Percentiles rank a stretch among this genome's conserved stretches.
Evolutionary conservation across 2,797 vertebrate genomes (phyloP).

Genomic region (Amblyraja radiata): DNA sequence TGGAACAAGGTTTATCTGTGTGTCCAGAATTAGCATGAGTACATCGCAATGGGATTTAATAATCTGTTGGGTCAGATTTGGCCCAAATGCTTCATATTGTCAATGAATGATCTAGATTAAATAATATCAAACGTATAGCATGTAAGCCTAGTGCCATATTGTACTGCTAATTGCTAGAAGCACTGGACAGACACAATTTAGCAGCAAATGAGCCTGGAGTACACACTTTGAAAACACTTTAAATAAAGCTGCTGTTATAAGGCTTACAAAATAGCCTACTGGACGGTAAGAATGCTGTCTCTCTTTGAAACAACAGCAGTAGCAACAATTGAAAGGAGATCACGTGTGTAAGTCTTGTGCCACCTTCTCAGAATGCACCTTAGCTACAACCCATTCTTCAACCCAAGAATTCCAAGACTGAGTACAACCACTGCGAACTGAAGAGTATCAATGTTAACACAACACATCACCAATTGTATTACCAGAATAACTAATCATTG

Average conservation of each 20-base stretch:
- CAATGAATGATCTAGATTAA: background rate
- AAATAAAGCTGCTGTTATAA: background rate
- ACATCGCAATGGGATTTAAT: background rate
- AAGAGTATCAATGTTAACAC: background rate
- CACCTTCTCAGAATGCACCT: background rate
- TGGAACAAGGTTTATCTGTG: background rate
- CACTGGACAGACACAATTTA: slow-evolving; percentile 16
- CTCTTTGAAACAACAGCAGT: background rate
- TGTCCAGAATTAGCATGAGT: background rate
- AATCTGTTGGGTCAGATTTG: slow-evolving; percentile 7
- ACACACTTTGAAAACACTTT: slow-evolving; percentile 15
- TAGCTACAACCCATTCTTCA: background rate
- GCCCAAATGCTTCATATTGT: background rate
- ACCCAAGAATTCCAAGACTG: background rate
- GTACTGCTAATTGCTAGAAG: slow-evolving; percentile 19
- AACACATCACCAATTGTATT: background rate
- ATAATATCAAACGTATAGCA: background rate
- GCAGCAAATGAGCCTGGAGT: background rate
- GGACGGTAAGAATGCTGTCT: background rate
- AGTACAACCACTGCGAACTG: background rate
- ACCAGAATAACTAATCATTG: background rate
- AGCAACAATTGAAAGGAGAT: background rate
- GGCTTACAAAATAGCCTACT: background rate
- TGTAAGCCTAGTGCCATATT: background rate
- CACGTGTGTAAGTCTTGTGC: background rate